Base-by-base conservation (phyloP, 1,140 invertebrate species). In the Dolichoris vasculosae region DNA sequence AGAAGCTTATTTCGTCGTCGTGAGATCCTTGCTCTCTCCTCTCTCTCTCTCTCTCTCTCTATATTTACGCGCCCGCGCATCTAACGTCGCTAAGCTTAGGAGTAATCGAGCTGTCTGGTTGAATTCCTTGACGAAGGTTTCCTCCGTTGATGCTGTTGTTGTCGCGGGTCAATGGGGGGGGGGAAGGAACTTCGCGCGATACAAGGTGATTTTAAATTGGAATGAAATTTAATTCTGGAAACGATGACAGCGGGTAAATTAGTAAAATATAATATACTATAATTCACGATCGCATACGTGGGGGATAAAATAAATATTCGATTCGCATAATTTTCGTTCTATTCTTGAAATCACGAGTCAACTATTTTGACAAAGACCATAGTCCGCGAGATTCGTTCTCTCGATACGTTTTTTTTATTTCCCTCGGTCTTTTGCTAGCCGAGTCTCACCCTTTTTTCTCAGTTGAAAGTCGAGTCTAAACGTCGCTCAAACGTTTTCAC, bases 101-200 rank as follows among this genome's bases (percentile, higher is more conserved):
- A 59, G 67, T 55, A 82, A 73, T 82, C 67, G 80, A 82, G 80
- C 67, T 73, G 67, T 82, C 80, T 35, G n/a, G 32, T 82, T 73
- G 46, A 35, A 82, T 82, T 82, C 67, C 23, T 82, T 73, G 80
- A 82, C 80, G 67, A 73, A 69, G 69, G 80, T 71, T 55, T 48
- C 63, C 32, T 46, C 30, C 20, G 23, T 23, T 78, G 38, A 20
- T 43, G 23, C 35, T n/a, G 77, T 9, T 77, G 13, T 15, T 63
- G 26, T 67, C 2, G 30, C 43, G 3, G 51, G 51, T 51, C 43
- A 32, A 79, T 38, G 48, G 48, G 23, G 35, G 30, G 20, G 35
- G n/a, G n/a, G n/a, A n/a, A n/a, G n/a, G n/a, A n/a, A n/a, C n/a
- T n/a, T 30, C 26, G 35, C 35, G 55, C 32, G 23, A 55, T 46